phyloP scores from a whole-genome alignment of 2,797 vertebrate genomes.

The Gadopsis marmoratus region DNA sequence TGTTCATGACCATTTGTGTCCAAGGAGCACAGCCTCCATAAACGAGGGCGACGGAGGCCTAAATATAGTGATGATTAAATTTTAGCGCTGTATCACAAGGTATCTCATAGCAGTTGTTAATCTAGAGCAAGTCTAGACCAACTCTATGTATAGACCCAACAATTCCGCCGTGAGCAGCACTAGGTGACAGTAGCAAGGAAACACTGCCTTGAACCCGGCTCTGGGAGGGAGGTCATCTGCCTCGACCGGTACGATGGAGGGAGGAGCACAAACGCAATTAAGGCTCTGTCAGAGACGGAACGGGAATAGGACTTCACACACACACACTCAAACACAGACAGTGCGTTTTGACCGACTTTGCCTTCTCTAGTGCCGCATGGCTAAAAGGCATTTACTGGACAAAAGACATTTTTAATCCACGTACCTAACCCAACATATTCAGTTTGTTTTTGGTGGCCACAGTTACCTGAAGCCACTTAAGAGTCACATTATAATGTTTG shows the following conservation, averaged over 20 bases:
- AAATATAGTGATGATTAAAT: no score
- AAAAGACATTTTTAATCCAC: background rate
- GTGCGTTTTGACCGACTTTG: background rate
- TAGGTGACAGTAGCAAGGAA: no score
- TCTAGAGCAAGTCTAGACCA: no score
- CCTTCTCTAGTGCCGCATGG: no score
- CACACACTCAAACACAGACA: background rate
- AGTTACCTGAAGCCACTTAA: background rate
- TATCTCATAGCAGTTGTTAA: no score
- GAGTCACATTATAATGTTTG: background rate
- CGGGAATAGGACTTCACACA: conserved; percentile 22
- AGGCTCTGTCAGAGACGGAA: conserved; percentile 42
- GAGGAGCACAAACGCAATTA: conserved; percentile 53
- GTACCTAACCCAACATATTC: background rate
- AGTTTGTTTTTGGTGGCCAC: no score
- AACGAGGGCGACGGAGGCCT: conserved; percentile 35
- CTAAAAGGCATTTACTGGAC: background rate
- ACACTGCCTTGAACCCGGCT: no score
- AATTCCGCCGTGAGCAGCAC: no score
- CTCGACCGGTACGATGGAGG: conserved; percentile 22
- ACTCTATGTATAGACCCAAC: no score
- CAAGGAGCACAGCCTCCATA: conserved; percentile 33
- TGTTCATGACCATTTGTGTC: conserved; percentile 28
- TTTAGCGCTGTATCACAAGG: no score
- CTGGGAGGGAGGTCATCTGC: no score